A percentile compares a stretch with the other conserved stretches of the same genome.
phyloP scores from a whole-genome alignment of 2,888 invertebrate genomes.

The Hoplodrina ambigua region DNA sequence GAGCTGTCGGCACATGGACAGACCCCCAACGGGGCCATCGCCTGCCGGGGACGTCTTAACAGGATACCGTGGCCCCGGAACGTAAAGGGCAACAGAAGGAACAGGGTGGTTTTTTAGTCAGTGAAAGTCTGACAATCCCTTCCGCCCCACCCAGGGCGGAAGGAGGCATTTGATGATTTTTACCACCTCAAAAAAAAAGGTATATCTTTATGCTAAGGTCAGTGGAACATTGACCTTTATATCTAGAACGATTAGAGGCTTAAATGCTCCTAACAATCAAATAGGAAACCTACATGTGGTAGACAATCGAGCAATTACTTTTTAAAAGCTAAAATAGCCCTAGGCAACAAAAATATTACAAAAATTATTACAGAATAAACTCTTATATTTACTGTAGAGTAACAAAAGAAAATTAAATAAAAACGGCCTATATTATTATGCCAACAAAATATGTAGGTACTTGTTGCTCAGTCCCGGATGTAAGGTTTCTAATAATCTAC shows the following conservation, averaged over 20 bases:
- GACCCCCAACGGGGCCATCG: no score
- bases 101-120: no score
- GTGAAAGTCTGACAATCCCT: no score
- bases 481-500: conserved; percentile 34
- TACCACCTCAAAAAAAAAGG: no score
- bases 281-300: background rate
- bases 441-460: conserved; percentile 10
- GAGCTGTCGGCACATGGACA: no score
- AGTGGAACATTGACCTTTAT: background rate
- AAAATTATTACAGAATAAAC: background rate
- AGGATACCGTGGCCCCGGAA: no score
- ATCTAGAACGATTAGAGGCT: background rate
- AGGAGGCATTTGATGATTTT: no score
- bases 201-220: background rate
- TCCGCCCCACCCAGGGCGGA: no score
- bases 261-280: background rate
- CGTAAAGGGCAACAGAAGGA: no score
- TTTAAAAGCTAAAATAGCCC: background rate
- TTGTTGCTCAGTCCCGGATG: conserved; percentile 20
- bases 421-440: conserved; percentile 8
- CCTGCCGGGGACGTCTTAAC: no score
- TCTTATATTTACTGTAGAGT: background rate
- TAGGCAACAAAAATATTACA: background rate
- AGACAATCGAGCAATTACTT: background rate
- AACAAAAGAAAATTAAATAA: conserved; percentile 16